These are phyloP conservation scores for Paramormyrops kingsleyae DNA, from an alignment of 2,113 vertebrate genomes.

Conservation along the genomic window DNA sequence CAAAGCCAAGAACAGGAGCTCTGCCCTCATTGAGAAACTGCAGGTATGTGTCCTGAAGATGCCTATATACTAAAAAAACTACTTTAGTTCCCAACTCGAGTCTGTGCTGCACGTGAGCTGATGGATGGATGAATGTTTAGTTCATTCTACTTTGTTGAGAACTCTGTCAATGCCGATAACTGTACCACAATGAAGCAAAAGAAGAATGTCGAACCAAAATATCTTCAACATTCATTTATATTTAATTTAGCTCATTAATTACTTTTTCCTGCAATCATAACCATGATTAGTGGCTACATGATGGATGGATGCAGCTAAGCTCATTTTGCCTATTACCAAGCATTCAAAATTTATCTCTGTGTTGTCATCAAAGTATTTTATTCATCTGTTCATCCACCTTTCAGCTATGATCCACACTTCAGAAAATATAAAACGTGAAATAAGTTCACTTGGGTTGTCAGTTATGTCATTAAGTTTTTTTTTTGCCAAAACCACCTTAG, in stretches of 20 bases:
- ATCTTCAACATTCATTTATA: background rate
- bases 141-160: background rate
- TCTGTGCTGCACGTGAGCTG: background rate
- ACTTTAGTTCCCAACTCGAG: background rate
- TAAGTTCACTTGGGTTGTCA: background rate
- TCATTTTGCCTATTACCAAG: background rate
- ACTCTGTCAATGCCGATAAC: background rate
- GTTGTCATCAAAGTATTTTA: background rate
- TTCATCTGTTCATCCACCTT: background rate
- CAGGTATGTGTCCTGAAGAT: conserved; percentile 47
- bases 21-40: conserved; percentile 56
- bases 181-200: background rate
- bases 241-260: background rate
- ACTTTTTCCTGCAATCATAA: background rate
- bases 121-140: background rate
- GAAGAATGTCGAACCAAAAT: background rate
- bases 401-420: background rate
- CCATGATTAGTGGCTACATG: background rate
- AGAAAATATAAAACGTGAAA: background rate
- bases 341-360: background rate
- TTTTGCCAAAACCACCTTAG: background rate
- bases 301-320: background rate
- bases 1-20: conserved; percentile 53
- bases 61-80: background rate
- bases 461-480: background rate